A percentile compares a stretch with the other conserved stretches of the same genome.
These are phyloP conservation scores for Ptychodera flava DNA, from an alignment of 35 echinoderm and acorn worm species.

Conservation along the genomic window DNA sequence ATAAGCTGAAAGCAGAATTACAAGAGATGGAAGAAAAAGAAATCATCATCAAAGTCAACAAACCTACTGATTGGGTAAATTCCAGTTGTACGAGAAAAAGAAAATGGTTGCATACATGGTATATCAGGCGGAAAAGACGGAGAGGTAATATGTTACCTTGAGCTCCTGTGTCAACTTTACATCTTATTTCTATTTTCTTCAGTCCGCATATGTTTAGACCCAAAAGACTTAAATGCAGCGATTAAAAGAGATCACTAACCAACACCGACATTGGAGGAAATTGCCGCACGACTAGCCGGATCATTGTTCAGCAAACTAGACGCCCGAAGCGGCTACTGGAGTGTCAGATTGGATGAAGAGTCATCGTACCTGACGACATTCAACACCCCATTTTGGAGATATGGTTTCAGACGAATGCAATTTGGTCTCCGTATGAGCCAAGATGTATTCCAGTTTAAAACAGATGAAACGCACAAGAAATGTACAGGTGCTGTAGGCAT, in stretches of 20 bases:
- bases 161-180: constrained; percentile 43
- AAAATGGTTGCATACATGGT: constrained; percentile 52
- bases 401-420: constrained; percentile 3
- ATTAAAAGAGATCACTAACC: constrained; percentile 8
- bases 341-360: background rate
- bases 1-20: constrained; percentile 21
- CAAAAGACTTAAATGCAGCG: constrained; percentile 42
- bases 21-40: constrained; percentile 11
- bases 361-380: constrained; percentile 20
- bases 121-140: constrained; percentile 19
- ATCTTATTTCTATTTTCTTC: background rate
- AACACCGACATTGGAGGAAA: constrained; percentile 13
- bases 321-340: constrained; percentile 19
- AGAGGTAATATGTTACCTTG: constrained; percentile 37
- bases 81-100: constrained; percentile 17
- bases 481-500: constrained; percentile 59
- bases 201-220: constrained; percentile 46
- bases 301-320: constrained; percentile 14
- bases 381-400: constrained; percentile 41
- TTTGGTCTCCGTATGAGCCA: constrained; percentile 44
- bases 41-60: constrained; percentile 7
- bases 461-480: constrained; percentile 23
- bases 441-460: constrained; percentile 55
- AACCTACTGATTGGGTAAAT: constrained; percentile 77
- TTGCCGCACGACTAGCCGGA: background rate